Conservation (phyloP, 2,888 invertebrate genomes). For the Synergus itoensis region DNA sequence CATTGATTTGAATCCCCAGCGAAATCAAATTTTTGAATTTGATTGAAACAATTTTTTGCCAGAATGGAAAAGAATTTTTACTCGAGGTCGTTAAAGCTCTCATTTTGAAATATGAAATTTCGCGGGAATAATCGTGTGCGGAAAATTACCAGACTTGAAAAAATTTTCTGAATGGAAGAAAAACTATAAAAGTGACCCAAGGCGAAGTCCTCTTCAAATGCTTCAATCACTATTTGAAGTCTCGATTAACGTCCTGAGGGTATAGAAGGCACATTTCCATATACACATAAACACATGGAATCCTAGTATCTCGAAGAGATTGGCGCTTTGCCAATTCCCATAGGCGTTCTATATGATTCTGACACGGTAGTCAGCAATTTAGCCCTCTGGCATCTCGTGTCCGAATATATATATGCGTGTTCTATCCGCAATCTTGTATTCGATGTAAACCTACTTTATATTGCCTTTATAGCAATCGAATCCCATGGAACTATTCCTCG, state of each 20-base stretch:
- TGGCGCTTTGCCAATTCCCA: constrained; percentile 57
- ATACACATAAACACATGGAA: constrained; percentile 58
- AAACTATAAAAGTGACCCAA: background rate
- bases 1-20: too few relatives aligned
- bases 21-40: too few relatives aligned
- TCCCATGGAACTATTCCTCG: background rate
- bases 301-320: constrained; percentile 51
- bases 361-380: constrained; percentile 66
- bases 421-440: constrained; percentile 42
- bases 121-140: too few relatives aligned
- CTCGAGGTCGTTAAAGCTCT: too few relatives aligned
- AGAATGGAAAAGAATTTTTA: too few relatives aligned
- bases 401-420: background rate
- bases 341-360: constrained; percentile 52
- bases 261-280: constrained; percentile 52
- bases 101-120: too few relatives aligned
- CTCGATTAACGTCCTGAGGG: constrained; percentile 18
- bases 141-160: constrained; percentile 2
- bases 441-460: constrained; percentile 45
- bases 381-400: constrained; percentile 49
- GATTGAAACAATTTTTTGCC: too few relatives aligned
- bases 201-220: constrained; percentile 2
- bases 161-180: background rate
- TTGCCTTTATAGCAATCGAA: background rate
- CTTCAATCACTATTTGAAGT: background rate